Base-by-base conservation (phyloP, 1,140 invertebrate genomes). In the Macrobrachium rosenbergii region DNA sequence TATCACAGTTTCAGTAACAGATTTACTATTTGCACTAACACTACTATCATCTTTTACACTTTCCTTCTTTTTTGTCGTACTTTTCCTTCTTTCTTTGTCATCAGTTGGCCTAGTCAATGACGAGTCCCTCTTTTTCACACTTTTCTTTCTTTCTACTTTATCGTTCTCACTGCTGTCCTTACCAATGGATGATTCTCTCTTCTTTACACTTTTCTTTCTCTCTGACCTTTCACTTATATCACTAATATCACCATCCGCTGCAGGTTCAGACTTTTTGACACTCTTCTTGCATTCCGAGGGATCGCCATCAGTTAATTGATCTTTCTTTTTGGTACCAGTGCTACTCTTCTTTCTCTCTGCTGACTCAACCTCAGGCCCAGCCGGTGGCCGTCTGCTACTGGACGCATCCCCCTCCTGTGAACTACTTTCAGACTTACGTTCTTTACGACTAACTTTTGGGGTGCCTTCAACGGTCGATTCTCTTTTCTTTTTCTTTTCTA, bases 81-180 rank as follows among this genome's bases (percentile, higher is more conserved):
- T 88, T 83, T 77, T 88, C 28, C 67, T 88, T 85, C 85, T 87
- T 45, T 62, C 60, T 59, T 82, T 88, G 58, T 85, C 83, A 69
- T 67, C 83, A 85, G 23, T 69, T 52, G 62, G 64, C 60, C 83
- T 86, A 78, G 83, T 84, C 12, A 82, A 60, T 45, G 85, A 85
- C n/a, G 77, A 43, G n/a, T 89, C 89, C 80, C 85, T 89, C 64
- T 89, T 89, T 80, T 83, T 89, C 37, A 81, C 80, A 83, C 77
- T 83, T 58, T 82, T 89, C 87, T 89, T 89, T 67, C 58, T 82
- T 37, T 88, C 85, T 69, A 64, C 69, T 77, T 77, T 83, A 37
- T 82, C 85, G 14, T 63, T 73, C 28, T 62, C 63, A 62, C 83
- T 84, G 69, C 79, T 79, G 43, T 85, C 76, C 72, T 72, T 83